Evolutionary conservation across 2,797 vertebrate genomes (phyloP).

Genomic region (Prunella strophiata): DNA sequence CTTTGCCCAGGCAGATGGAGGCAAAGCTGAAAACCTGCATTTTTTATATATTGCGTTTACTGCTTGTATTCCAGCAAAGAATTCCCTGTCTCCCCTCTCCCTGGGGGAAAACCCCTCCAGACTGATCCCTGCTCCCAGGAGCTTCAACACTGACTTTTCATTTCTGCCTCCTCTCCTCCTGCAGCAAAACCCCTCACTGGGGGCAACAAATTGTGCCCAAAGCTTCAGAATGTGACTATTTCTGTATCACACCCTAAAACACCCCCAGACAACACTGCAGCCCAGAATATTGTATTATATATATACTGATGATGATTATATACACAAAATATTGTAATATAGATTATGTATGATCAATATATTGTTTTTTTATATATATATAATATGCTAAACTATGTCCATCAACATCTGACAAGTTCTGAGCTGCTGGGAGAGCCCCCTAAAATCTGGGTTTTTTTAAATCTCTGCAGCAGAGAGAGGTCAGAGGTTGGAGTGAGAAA

Average conservation of each 20-base stretch:
- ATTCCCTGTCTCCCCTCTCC: not conserved
- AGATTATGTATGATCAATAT: not conserved
- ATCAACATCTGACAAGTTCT: no score
- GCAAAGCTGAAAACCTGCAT: not conserved
- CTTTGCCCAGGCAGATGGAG: not conserved
- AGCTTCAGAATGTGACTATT: not conserved
- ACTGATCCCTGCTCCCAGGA: not conserved
- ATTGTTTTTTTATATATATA: no score
- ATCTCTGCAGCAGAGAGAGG: not conserved
- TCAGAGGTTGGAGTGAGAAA: not conserved
- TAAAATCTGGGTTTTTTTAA: not conserved
- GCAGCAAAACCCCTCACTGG: not conserved
- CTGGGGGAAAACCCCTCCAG: not conserved
- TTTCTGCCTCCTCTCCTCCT: not conserved
- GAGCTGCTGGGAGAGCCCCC: not conserved
- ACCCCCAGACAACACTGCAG: not conserved
- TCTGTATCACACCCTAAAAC: not conserved
- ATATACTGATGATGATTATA: not conserved
- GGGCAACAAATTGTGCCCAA: not conserved
- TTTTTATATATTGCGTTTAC: not conserved
- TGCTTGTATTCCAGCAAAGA: not conserved
- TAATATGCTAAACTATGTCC: accelerated
- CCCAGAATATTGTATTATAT: not conserved
- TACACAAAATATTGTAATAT: accelerated
- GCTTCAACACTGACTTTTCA: not conserved